Base-by-base conservation (phyloP, 2,113 vertebrate species). In the Ammodytes marinus region DNA sequence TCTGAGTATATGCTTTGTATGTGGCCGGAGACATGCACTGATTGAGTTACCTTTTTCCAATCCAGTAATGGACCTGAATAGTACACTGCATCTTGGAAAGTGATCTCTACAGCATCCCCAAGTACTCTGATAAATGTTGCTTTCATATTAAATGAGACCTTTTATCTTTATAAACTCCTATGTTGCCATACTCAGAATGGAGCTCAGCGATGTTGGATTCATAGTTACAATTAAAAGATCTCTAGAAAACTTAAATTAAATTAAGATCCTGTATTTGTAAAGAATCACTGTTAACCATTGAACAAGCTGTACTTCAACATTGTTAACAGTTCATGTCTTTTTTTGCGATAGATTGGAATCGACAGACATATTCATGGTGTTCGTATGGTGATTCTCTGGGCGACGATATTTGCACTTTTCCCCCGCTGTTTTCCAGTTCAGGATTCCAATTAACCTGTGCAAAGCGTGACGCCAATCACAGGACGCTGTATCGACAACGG, bases 381-480 rank as follows among this genome's bases (percentile, higher is more conserved):
- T 77, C 17, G 43, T 76, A 69, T 69, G 87, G 82, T 64, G 86
- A 88, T 88, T 91, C 91, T 92, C 90, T 43, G 79, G 88, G 86
- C 64, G 74, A 86, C 70, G 70, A 83, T 93, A 86, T 93, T 91
- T 92, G 91, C 87, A 81, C 88, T 85, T 89, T 82, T 87, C 87
- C 89, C 91, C 75, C 11, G 80, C 82, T 74, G 89, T 93, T 94
- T 94, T 93, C 93, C 90, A 94, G 92, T 94, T 95, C 93, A 94
- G 91, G 74, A 91, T 91, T 94, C 93, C 93, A 94, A 94, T 94
- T 94, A 94, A 94, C 94, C 94, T 90, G 90, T 89, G 92, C 91
- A 91, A 87, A 87, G 89, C 88, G 85, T 91, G 92, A 94, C 90
- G 84, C 89, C 91, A 93, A 92, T 93, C 92, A 92, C 89, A 83